phyloP scores from a whole-genome alignment of 2,113 vertebrate genomes.

The Phylloscopus whistleri region DNA sequence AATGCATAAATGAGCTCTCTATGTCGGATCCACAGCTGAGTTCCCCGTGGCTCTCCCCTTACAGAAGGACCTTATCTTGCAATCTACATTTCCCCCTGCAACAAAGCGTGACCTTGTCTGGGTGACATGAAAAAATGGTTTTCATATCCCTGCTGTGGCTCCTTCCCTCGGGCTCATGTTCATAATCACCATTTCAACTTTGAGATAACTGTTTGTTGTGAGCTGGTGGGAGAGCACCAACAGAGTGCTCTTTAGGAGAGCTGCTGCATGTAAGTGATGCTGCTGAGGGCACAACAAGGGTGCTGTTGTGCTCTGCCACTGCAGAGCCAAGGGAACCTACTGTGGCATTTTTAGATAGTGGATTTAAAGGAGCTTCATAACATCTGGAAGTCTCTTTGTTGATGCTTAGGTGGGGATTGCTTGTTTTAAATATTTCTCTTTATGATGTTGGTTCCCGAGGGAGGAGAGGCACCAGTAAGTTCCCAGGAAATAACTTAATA shows the following conservation, averaged over 20 bases:
- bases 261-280: slow-evolving; percentile 37
- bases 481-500: neutral
- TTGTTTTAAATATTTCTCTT: neutral
- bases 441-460: neutral
- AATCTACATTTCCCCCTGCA: slow-evolving; percentile 70
- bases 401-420: neutral
- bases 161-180: slow-evolving; percentile 9
- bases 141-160: slow-evolving; percentile 52
- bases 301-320: slow-evolving; percentile 39
- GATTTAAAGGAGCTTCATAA: slow-evolving; percentile 38
- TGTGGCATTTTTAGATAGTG: slow-evolving; percentile 30
- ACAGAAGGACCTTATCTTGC: slow-evolving; percentile 80
- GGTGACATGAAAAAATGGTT: slow-evolving; percentile 65
- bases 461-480: neutral
- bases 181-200: slow-evolving; percentile 58
- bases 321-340: slow-evolving; percentile 54
- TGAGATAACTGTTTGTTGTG: slow-evolving; percentile 53
- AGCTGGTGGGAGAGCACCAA: slow-evolving; percentile 53
- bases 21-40: slow-evolving; percentile 75
- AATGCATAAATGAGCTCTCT: slow-evolving; percentile 80
- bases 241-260: slow-evolving; percentile 60
- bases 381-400: neutral
- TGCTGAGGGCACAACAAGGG: slow-evolving; percentile 37
- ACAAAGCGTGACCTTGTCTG: slow-evolving; percentile 81
- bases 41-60: slow-evolving; percentile 54